Evolutionary conservation across 2,888 invertebrate genomes (phyloP).

Genomic region (Meiosimyza platycephala): DNA sequence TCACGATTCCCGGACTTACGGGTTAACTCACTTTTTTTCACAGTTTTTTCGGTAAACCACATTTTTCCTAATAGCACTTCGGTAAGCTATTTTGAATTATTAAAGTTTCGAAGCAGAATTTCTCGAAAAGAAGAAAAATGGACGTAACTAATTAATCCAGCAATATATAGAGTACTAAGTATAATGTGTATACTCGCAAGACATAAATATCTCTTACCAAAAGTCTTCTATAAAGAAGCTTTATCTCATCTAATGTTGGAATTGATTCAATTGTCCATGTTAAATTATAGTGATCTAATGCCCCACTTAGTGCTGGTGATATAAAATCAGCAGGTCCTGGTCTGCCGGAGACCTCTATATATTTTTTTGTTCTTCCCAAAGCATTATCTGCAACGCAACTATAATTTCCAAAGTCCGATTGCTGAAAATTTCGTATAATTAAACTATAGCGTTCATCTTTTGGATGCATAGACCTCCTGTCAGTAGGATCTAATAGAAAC

Average conservation of each 20-base stretch:
- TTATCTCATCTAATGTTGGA: slow-evolving; percentile 74
- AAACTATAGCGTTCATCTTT: slow-evolving; percentile 72
- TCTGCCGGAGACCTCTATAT: slow-evolving; percentile 74
- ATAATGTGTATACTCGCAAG: not conserved
- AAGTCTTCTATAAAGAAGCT: slow-evolving; percentile 73
- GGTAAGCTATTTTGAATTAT: no score
- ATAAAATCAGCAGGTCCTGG: slow-evolving; percentile 75
- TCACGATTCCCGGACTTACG: no score
- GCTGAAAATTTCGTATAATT: slow-evolving; percentile 72
- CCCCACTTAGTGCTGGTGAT: slow-evolving; percentile 72
- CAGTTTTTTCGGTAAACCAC: no score
- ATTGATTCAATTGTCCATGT: slow-evolving; percentile 77
- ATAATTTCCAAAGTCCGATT: slow-evolving; percentile 75
- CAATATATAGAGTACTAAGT: no score
- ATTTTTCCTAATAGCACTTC: no score
- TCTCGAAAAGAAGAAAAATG: no score
- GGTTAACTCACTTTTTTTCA: no score
- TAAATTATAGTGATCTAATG: slow-evolving; percentile 73
- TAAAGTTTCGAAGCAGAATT: no score
- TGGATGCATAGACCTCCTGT: slow-evolving; percentile 72
- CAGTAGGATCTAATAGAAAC: slow-evolving; percentile 72
- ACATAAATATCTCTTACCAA: slow-evolving; percentile 67
- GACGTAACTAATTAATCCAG: no score
- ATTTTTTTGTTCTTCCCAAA: slow-evolving; percentile 70
- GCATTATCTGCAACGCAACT: slow-evolving; percentile 71